Evolutionary conservation across 2,797 vertebrate genomes (phyloP).

Genomic region (Cetoscarus ocellatus): DNA sequence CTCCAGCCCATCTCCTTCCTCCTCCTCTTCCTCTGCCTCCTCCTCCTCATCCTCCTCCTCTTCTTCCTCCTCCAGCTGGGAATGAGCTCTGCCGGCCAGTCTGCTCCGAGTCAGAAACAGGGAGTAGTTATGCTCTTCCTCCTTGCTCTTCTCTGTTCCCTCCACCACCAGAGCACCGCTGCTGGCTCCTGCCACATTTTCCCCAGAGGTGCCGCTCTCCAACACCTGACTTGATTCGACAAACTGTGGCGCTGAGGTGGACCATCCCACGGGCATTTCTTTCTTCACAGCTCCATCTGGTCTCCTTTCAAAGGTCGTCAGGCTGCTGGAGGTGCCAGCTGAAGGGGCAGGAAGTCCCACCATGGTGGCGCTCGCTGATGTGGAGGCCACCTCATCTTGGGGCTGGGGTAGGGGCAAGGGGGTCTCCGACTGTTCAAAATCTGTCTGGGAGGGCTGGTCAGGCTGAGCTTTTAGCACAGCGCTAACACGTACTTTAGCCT

Average conservation of each 20-base stretch:
- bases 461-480: constrained; percentile 82
- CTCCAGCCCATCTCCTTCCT: constrained; percentile 90
- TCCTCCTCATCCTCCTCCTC: constrained; percentile 90
- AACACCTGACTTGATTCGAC: constrained; percentile 73
- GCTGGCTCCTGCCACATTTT: constrained; percentile 68
- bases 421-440: constrained; percentile 78
- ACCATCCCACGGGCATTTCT: constrained; percentile 61
- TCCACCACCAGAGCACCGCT: constrained; percentile 80
- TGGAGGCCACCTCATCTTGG: constrained; percentile 76
- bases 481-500: constrained; percentile 95
- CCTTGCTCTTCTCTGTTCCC: constrained; percentile 93
- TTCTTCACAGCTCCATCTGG: constrained; percentile 55
- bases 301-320: constrained; percentile 69
- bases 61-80: constrained; percentile 85
- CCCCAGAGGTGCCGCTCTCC: constrained; percentile 76
- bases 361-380: constrained; percentile 57
- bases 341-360: constrained; percentile 40
- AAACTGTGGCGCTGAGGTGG: constrained; percentile 77
- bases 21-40: constrained; percentile 82
- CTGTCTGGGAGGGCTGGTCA: constrained; percentile 73
- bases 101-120: constrained; percentile 93
- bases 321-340: constrained; percentile 37
- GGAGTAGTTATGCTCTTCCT: constrained; percentile 99
- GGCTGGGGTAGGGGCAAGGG: constrained; percentile 82
- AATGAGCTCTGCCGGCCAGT: constrained; percentile 82